phyloP scores from a whole-genome alignment of 2,888 invertebrate species.

The Yponomeuta sedellus region DNA sequence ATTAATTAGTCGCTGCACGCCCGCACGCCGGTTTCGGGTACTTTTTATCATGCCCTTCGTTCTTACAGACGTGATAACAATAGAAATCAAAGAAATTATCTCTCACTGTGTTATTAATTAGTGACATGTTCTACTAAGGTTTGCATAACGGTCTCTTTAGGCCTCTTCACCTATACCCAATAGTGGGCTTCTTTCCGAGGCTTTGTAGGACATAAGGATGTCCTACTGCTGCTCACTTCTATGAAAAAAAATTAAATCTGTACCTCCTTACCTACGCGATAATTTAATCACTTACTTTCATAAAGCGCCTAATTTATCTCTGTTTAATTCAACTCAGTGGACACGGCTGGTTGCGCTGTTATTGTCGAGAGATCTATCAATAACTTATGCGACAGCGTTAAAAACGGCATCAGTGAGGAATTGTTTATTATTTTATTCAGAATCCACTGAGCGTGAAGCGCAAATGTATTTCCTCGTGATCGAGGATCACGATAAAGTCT shows the following conservation, averaged over 20 bases:
- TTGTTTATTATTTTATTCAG: background rate
- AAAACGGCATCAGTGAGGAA: background rate
- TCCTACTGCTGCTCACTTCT: too few relatives aligned
- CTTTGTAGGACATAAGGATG: too few relatives aligned
- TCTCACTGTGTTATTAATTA: too few relatives aligned
- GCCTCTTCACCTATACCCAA: too few relatives aligned
- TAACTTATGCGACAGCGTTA: background rate
- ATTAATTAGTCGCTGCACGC: too few relatives aligned
- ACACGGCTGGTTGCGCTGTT: background rate
- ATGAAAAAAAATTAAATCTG: background rate
- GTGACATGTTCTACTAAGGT: too few relatives aligned
- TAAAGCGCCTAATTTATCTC: slow-evolving; percentile 12
- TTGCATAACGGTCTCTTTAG: too few relatives aligned
- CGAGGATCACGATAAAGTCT: background rate
- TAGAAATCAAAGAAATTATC: too few relatives aligned
- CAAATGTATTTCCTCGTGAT: background rate
- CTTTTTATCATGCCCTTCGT: too few relatives aligned
- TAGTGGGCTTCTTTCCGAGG: too few relatives aligned
- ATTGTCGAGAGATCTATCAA: slow-evolving; percentile 1
- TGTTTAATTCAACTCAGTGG: background rate
- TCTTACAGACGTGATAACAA: too few relatives aligned
- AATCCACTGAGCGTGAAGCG: background rate
- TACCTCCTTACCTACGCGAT: background rate
- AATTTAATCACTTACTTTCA: background rate
- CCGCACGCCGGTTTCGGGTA: too few relatives aligned